Evolutionary conservation across 2,113 vertebrate species (phyloP).

Genomic region (Pomatostomus ruficeps): DNA sequence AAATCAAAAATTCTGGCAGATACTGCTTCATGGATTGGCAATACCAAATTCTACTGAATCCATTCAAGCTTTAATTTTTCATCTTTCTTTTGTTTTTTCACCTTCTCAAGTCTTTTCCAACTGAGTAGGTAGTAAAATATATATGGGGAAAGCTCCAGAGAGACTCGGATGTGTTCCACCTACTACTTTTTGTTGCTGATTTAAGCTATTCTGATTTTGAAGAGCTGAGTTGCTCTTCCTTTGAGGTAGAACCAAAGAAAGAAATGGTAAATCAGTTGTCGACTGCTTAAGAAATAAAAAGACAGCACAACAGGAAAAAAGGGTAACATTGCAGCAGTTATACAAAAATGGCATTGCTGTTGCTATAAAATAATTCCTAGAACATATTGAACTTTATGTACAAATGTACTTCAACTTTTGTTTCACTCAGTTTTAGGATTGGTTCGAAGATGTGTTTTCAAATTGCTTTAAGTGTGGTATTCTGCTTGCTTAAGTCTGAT

Average conservation of each 20-base stretch:
- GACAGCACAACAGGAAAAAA: not conserved
- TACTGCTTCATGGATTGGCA: not conserved
- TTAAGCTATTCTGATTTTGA: not conserved
- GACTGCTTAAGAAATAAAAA: not conserved
- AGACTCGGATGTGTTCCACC: not conserved
- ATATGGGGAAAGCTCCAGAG: not conserved
- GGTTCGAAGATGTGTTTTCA: not conserved
- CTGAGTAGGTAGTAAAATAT: not conserved
- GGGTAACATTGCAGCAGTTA: not conserved
- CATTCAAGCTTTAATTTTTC: not conserved
- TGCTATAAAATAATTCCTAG: not conserved
- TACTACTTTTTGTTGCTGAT: not conserved
- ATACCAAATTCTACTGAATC: not conserved
- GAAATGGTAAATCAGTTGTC: not conserved
- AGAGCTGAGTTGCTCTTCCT: not conserved
- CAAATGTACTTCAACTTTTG: not conserved
- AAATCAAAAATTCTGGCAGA: not conserved
- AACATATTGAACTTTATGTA: not conserved
- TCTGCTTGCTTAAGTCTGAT: not conserved
- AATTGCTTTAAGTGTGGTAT: not conserved
- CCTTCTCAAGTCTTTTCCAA: not conserved
- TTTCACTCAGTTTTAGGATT: not conserved
- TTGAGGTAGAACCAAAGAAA: not conserved
- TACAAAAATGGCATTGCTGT: not conserved
- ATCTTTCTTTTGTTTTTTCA: not conserved